Percentiles rank a stretch among this genome's conserved stretches.
Conservation (phyloP, 2,797 vertebrate genomes). For the Ficedula albicollis region DNA sequence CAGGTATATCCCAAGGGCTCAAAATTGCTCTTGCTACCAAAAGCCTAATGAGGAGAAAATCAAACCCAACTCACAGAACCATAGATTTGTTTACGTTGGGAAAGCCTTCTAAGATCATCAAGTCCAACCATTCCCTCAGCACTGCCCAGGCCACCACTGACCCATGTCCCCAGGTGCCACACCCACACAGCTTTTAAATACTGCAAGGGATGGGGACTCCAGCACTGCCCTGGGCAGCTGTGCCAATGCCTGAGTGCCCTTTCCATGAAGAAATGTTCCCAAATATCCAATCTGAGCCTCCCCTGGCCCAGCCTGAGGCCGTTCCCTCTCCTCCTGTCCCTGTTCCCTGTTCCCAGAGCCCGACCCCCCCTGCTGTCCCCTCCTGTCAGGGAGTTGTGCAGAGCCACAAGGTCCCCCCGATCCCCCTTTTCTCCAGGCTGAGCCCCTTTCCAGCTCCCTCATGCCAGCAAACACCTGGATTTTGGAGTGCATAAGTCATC, state of each 20-base stretch:
- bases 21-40: too few relatives aligned
- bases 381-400: background rate
- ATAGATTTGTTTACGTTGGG: background rate
- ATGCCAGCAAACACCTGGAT: background rate
- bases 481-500: background rate
- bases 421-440: background rate
- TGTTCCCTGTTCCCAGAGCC: background rate
- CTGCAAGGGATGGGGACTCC: too few relatives aligned
- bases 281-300: rapidly evolving
- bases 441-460: background rate
- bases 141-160: too few relatives aligned
- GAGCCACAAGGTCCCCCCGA: background rate
- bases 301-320: rapidly evolving
- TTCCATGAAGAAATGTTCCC: background rate
- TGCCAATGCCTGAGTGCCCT: too few relatives aligned
- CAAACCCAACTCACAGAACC: too few relatives aligned
- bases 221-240: too few relatives aligned
- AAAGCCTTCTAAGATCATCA: background rate
- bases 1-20: too few relatives aligned
- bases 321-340: background rate
- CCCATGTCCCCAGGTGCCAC: too few relatives aligned
- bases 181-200: too few relatives aligned
- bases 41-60: too few relatives aligned
- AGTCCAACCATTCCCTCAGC: background rate
- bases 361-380: rapidly evolving